Base-by-base conservation (phyloP, 2,888 invertebrate genomes). In the Coleophora flavipennella region DNA sequence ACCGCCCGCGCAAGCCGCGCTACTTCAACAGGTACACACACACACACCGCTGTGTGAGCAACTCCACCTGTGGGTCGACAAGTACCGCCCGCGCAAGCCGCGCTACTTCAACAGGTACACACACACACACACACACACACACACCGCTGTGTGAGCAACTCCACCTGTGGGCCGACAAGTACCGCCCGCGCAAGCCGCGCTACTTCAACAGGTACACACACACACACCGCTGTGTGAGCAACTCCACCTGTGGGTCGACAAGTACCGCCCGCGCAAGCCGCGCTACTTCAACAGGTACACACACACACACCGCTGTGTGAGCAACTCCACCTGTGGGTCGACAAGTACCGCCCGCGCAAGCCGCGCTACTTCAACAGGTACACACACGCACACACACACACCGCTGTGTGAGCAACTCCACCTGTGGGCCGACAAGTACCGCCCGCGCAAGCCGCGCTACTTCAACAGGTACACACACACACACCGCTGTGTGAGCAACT, bases 151-250 rank as follows among this genome's bases (percentile, higher is more conserved):
- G 95, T 55, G 91, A 91, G 45, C 93, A 95, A 77, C 91, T 95
- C 8, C 94, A 95, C 61, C 80, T 96, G 25, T 99, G 99, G 96
- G 96, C 97, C 0, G 99, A 99, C 78, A 99, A 99, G 80, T 99
- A 99, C 75, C 85, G 99, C 9, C 99, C 99, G 0, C 81, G 99
- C 35, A 99, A 99, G 53, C 99, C 99, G 1, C 81, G 99, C 13
- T 99, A 99, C 81, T 98, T 99, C 83, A 99, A 99, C 86, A 86
- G 84, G 81, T 78, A 33, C 11, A 6, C 10, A 8, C 27, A 6
- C 20, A 20, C 20, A 20, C 20, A 20, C 20, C 91, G 25, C 74
- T 97, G 48, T 95, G 95, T 55, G 91, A 91, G 45, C 93, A 95
- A 77, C 91, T 95, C 8, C 94, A 95, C 61, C 80, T 96, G 25